These are phyloP conservation scores for Chrosomus eos DNA, from an alignment of 2,797 vertebrate genomes.

Conservation along the genomic window DNA sequence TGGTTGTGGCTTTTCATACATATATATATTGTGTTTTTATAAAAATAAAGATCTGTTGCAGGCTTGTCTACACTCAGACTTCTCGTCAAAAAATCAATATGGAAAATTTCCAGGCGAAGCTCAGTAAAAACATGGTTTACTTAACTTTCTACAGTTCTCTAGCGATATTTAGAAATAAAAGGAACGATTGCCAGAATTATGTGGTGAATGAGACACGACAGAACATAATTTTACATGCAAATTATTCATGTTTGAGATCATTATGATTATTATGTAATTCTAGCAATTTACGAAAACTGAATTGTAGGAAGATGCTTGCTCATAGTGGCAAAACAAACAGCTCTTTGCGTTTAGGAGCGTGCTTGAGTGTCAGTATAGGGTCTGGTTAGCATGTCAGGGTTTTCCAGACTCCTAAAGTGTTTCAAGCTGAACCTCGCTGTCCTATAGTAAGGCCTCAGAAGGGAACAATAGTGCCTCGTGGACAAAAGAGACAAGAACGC, in stretches of 20 bases:
- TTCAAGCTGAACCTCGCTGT: constrained; percentile 42
- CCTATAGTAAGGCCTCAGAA: constrained; percentile 42
- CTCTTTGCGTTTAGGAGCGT: constrained; percentile 1
- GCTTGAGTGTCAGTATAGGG: constrained; percentile 35
- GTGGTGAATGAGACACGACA: constrained; percentile 47
- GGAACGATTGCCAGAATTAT: constrained; percentile 47
- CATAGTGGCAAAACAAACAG: not conserved
- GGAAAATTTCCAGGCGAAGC: not conserved
- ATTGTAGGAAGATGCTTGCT: constrained; percentile 1
- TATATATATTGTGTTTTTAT: not conserved
- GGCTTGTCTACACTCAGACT: not conserved
- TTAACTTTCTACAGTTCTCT: constrained; percentile 52
- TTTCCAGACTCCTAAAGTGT: constrained; percentile 49
- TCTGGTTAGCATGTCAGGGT: constrained; percentile 16
- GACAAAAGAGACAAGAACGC: constrained; percentile 18
- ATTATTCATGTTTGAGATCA: constrained; percentile 60
- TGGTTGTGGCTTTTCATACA: constrained; percentile 51
- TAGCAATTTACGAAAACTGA: constrained; percentile 39
- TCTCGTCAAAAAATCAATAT: constrained; percentile 15
- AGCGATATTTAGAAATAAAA: constrained; percentile 56
- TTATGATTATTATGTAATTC: constrained; percentile 53
- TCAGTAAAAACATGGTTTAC: constrained; percentile 33
- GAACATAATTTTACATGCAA: constrained; percentile 66
- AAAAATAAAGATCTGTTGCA: not conserved
- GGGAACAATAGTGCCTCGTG: constrained; percentile 51